A percentile compares a stretch with the other conserved stretches of the same genome.
These are phyloP conservation scores for Vipera ursinii DNA, from an alignment of 2,797 vertebrate genomes.

Conservation along the genomic window DNA sequence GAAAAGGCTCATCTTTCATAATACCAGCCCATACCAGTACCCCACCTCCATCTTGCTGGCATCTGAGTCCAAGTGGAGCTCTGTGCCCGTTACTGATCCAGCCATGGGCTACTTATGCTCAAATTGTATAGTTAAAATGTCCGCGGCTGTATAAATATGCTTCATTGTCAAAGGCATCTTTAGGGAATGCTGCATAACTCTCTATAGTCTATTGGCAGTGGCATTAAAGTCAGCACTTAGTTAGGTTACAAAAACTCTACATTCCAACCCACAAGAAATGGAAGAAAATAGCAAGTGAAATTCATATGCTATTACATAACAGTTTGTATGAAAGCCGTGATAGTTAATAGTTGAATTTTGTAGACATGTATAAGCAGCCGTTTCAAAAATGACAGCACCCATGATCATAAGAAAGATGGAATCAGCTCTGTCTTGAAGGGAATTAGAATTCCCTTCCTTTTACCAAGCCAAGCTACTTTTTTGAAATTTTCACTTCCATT, in stretches of 20 bases:
- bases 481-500: not conserved
- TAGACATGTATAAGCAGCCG: not conserved
- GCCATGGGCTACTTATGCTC: slow-evolving; percentile 18
- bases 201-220: slow-evolving; percentile 18
- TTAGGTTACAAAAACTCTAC: not conserved
- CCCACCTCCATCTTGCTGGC: too few relatives aligned
- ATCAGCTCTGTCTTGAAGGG: too few relatives aligned
- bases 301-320: not conserved
- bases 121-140: slow-evolving; percentile 32
- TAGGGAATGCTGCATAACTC: not conserved
- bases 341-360: not conserved
- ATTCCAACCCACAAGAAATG: not conserved
- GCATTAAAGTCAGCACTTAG: not conserved
- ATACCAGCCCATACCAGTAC: too few relatives aligned
- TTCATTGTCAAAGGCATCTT: slow-evolving; percentile 30
- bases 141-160: slow-evolving; percentile 19
- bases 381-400: not conserved
- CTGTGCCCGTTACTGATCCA: too few relatives aligned
- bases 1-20: too few relatives aligned
- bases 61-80: too few relatives aligned
- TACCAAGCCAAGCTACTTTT: not conserved
- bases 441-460: too few relatives aligned
- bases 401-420: not conserved
- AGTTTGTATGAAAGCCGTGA: not conserved
- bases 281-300: not conserved